phyloP scores from a whole-genome alignment of 2,888 invertebrate species.

The Holacanthella duospinosa region DNA sequence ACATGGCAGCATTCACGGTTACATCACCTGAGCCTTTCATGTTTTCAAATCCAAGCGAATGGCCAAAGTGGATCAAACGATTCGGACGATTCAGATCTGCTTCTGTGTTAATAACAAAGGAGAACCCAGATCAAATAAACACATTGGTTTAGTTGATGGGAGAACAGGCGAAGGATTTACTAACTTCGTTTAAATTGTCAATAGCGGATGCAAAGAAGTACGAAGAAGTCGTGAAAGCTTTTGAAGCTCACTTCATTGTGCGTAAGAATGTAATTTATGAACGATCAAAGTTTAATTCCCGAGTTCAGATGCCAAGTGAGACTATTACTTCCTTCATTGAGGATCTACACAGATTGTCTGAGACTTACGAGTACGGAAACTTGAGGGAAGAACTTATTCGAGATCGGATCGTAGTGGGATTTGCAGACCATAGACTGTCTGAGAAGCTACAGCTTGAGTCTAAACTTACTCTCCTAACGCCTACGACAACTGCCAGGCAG shows the following conservation, averaged over 20 bases:
- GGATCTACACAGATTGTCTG: constrained; percentile 15
- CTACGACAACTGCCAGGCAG: constrained; percentile 15
- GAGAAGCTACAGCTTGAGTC: constrained; percentile 22
- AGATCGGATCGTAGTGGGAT: constrained; percentile 26
- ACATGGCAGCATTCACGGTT: constrained; percentile 9
- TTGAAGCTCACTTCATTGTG: constrained; percentile 22
- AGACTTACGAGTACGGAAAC: constrained; percentile 21
- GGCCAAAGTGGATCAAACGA: constrained; percentile 22
- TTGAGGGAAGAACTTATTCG: constrained; percentile 26
- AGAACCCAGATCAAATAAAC: constrained; percentile 18
- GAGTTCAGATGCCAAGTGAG: constrained; percentile 19
- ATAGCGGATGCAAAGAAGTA: constrained; percentile 15
- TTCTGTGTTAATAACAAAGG: constrained; percentile 12
- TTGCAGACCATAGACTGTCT: constrained; percentile 19
- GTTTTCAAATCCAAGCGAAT: constrained; percentile 15
- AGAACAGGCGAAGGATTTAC: constrained; percentile 22
- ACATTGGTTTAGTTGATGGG: constrained; percentile 24
- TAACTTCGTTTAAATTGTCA: constrained; percentile 11
- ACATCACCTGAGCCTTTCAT: constrained; percentile 14
- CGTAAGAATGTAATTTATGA: constrained; percentile 24
- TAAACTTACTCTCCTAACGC: constrained; percentile 14
- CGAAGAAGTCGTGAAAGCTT: constrained; percentile 14
- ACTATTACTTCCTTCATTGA: constrained; percentile 25
- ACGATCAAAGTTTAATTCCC: constrained; percentile 21
- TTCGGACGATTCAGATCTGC: constrained; percentile 21